Evolutionary conservation across 2,888 invertebrate species (phyloP).

Genomic region (Coleophora flavipennella): DNA sequence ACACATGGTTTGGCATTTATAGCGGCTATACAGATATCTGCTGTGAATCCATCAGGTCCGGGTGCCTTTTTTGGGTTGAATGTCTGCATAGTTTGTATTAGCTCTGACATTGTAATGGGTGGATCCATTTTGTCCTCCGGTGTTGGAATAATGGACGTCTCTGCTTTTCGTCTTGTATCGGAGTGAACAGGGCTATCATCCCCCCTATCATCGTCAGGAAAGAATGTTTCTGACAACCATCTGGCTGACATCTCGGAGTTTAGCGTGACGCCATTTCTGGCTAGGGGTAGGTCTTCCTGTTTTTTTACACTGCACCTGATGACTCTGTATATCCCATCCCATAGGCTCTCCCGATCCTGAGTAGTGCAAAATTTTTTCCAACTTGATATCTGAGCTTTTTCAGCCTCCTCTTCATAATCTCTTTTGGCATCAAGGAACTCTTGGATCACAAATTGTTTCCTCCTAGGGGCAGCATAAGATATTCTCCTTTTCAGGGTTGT

Average conservation of each 20-base stretch:
- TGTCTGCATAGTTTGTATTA: neutral
- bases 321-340: neutral
- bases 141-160: neutral
- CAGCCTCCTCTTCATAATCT: neutral
- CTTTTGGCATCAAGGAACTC: neutral
- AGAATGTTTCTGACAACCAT: neutral
- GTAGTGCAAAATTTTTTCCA: neutral
- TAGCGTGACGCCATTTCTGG: neutral
- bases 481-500: neutral
- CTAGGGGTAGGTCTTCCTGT: neutral
- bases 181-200: neutral
- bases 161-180: no score
- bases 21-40: conserved; percentile 15
- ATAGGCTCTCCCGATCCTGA: neutral
- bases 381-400: neutral
- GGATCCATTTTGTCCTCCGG: conserved; percentile 3
- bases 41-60: conserved; percentile 14
- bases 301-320: neutral
- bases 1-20: conserved; percentile 3
- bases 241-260: neutral
- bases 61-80: conserved; percentile 16
- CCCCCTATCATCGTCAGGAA: neutral
- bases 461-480: neutral
- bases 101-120: conserved; percentile 7
- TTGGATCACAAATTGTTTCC: conserved; percentile 5